Conservation (phyloP, 2,888 invertebrate species). For the Hololepta plana region DNA sequence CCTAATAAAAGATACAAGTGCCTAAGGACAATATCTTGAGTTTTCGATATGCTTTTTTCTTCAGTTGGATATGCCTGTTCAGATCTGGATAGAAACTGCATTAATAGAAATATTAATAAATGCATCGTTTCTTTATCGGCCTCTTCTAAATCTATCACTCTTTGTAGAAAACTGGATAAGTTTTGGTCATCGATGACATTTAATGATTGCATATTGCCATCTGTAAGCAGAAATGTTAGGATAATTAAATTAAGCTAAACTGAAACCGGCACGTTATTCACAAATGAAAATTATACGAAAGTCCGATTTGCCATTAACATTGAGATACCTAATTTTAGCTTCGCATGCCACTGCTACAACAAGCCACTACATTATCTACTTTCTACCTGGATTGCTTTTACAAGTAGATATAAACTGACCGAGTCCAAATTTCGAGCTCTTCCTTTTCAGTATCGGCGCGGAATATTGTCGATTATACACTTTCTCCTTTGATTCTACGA, state of each 20-base stretch:
- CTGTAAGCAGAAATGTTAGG: slow-evolving; percentile 27
- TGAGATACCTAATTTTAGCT: neutral
- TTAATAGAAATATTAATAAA: slow-evolving; percentile 81
- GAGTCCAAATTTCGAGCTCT: slow-evolving; percentile 80
- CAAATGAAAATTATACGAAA: neutral
- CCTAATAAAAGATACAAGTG: slow-evolving; percentile 87
- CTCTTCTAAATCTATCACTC: slow-evolving; percentile 85
- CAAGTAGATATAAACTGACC: slow-evolving; percentile 61
- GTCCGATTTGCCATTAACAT: neutral
- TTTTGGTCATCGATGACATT: slow-evolving; percentile 67
- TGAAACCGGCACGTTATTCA: neutral
- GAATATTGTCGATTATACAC: slow-evolving; percentile 83
- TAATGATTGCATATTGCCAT: slow-evolving; percentile 70
- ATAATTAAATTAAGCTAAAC: neutral
- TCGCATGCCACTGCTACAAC: slow-evolving; percentile 24
- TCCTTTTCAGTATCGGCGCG: slow-evolving; percentile 85
- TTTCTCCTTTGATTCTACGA: slow-evolving; percentile 50
- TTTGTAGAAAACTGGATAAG: slow-evolving; percentile 59
- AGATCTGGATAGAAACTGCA: slow-evolving; percentile 82
- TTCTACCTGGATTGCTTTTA: slow-evolving; percentile 42
- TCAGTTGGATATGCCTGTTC: slow-evolving; percentile 75
- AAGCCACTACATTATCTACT: slow-evolving; percentile 28
- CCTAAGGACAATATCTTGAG: slow-evolving; percentile 72
- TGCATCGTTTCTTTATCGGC: slow-evolving; percentile 92
- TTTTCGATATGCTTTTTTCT: slow-evolving; percentile 61